Evolutionary conservation across 2,113 vertebrate genomes (phyloP), one percentile per base, ranked within the genome.

Genomic region (Mormoops blainvillei): DNA sequence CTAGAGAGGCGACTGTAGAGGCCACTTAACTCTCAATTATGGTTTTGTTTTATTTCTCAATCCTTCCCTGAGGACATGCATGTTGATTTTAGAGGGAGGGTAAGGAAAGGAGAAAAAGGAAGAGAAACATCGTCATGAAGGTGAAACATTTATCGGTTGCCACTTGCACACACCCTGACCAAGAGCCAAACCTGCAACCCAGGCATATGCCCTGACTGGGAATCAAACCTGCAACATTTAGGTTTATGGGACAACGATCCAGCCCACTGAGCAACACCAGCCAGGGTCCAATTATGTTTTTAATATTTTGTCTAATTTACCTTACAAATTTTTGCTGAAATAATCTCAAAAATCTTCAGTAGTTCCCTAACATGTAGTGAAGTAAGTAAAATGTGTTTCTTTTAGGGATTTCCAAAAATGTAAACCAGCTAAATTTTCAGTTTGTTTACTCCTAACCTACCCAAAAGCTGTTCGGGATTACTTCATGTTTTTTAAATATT

Each of bases 301-400:
- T 63, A 88, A n/a, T 43, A 50, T 68, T 91, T 81, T 36, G 41
- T 65, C 12, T 83, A 68, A 70, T 45, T 90, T 92, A 6, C 12
- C 56, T 84, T 76, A 92, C 74, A 45, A 77, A 86, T 56, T 22
- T 88, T 74, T 82, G 52, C 52, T 85, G 89, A 92, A 92, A 89
- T 80, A 52, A 80, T 65, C n/a, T 77, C 13, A 28, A 58, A 87
- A 58, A 16, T 56, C 48, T 78, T 61, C 4, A 65, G 48, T 50
- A 31, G 24, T 15, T 65, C 5, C 4, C 80, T 85, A 61, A 58
- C 38, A 18, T 41, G 36, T 58, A 68, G 41, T 89, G 50, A 63
- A 80, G 58, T 87, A 63, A 89, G 19, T 56, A 67, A 15, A 83
- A 74, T 84, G 22, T 14, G 10, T 73, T 20, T 74, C 14, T 91